A percentile compares a stretch with the other conserved stretches of the same genome.
Conservation (phyloP, 2,113 vertebrate species). For the Megaptera novaeangliae region DNA sequence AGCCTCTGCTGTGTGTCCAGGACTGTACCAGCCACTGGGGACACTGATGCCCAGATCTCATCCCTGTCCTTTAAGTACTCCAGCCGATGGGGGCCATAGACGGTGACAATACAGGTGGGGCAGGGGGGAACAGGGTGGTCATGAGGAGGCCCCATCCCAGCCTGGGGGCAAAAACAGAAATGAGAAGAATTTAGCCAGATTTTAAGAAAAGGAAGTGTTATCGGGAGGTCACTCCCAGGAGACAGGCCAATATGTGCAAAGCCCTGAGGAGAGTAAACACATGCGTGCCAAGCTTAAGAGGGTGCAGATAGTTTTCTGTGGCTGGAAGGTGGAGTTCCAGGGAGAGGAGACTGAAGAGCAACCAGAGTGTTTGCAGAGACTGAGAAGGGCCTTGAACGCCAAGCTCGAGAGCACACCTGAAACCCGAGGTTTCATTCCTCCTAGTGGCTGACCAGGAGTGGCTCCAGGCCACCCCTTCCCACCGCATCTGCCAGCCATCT, state of each 20-base stretch:
- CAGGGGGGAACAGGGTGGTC: neutral
- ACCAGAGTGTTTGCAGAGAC: neutral
- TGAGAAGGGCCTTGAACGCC: neutral
- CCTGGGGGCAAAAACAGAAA: neutral
- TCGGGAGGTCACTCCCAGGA: neutral
- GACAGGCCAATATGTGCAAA: neutral
- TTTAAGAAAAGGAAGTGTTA: neutral
- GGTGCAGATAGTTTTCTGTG: neutral
- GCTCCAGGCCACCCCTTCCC: neutral
- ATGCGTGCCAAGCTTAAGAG: neutral
- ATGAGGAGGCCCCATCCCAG: neutral
- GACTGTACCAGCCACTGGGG: neutral
- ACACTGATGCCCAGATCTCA: neutral
- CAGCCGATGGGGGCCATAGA: neutral
- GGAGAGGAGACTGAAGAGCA: neutral
- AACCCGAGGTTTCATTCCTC: neutral
- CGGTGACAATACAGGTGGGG: neutral
- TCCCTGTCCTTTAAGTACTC: neutral
- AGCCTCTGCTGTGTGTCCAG: neutral
- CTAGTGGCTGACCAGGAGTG: neutral
- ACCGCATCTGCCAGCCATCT: neutral
- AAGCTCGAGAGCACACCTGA: neutral
- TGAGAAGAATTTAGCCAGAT: neutral
- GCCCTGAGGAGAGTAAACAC: neutral
- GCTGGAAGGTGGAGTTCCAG: neutral